phyloP scores from a whole-genome alignment of 53 echinoderm and acorn worm genomes.

The Glandiceps talaboti region DNA sequence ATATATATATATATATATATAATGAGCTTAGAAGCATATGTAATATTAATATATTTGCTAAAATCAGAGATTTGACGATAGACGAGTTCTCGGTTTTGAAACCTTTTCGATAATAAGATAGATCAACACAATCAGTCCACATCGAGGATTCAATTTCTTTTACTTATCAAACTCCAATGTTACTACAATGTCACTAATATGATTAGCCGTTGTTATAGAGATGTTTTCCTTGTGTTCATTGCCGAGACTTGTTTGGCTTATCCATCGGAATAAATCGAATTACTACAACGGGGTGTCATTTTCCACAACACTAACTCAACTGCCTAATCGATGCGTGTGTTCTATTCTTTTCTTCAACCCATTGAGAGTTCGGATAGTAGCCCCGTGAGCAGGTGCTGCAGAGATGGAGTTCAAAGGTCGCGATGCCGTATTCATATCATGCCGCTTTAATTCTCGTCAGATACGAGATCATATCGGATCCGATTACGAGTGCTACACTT shows the following conservation, averaged over 20 bases:
- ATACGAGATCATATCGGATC: not conserved
- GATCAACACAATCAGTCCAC: no score
- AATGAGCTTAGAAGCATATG: no score
- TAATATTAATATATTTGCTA: no score
- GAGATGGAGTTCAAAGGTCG: not conserved
- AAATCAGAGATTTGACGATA: no score
- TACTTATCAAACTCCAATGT: no score
- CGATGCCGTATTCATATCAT: not conserved
- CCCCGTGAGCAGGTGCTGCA: not conserved
- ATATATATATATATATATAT: no score
- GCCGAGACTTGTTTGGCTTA: not conserved
- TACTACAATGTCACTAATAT: no score
- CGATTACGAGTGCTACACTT: not conserved
- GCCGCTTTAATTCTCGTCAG: conserved; percentile 1
- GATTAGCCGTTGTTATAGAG: no score
- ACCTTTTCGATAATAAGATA: no score
- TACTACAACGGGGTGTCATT: not conserved
- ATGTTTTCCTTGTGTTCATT: no score
- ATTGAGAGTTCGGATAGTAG: not conserved
- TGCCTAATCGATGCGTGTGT: not conserved
- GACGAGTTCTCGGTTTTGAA: no score
- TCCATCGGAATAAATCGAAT: not conserved
- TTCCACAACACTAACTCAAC: not conserved
- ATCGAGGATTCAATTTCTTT: no score
- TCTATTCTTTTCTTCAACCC: not conserved